Conservation (phyloP, 2,797 vertebrate species). For the Furcifer pardalis region DNA sequence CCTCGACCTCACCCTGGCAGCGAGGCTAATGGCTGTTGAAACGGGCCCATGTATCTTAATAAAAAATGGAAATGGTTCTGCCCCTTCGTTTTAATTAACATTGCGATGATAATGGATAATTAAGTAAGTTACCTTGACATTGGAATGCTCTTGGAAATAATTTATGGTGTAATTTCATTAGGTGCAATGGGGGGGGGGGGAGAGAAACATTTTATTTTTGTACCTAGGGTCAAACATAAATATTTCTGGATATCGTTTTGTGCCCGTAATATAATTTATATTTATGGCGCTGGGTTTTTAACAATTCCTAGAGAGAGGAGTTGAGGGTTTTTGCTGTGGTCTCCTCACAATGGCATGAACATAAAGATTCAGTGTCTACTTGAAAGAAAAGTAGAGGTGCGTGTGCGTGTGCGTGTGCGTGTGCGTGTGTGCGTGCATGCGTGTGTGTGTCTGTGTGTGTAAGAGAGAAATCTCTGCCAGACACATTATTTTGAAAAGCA, state of each 20-base stretch:
- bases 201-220: constrained; percentile 72
- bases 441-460: neutral
- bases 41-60: constrained; percentile 76
- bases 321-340: constrained; percentile 1
- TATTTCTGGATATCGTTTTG: constrained; percentile 70
- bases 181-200: constrained; percentile 22
- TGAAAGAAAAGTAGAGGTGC: neutral
- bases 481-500: constrained; percentile 34
- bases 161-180: constrained; percentile 76
- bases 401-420: too few species aligned
- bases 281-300: constrained; percentile 32
- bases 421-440: too few species aligned
- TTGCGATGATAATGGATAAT: constrained; percentile 82
- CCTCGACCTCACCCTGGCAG: constrained; percentile 74
- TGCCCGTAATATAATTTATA: constrained; percentile 61
- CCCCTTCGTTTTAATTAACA: constrained; percentile 85
- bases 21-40: constrained; percentile 69
- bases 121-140: constrained; percentile 83
- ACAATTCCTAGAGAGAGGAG: constrained; percentile 37
- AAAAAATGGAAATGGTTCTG: constrained; percentile 82
- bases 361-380: neutral
- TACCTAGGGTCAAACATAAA: constrained; percentile 69
- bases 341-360: neutral
- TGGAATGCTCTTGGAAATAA: constrained; percentile 82
- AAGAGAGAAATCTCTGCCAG: neutral